Evolutionary conservation across 2,797 vertebrate genomes (phyloP).

Genomic region (Hybognathus amarus): DNA sequence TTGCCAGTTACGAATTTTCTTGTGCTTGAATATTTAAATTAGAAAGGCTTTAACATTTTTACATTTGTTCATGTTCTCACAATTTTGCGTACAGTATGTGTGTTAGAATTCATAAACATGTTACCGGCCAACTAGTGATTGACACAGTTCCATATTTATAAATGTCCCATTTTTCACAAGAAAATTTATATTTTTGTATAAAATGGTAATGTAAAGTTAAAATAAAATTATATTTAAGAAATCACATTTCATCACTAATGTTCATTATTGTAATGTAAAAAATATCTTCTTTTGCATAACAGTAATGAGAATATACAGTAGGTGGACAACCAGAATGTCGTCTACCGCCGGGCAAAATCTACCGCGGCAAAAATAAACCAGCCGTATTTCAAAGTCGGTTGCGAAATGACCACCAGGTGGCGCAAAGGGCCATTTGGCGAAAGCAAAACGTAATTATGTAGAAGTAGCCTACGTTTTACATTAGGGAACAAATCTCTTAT

Average conservation of each 20-base stretch:
- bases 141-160: background rate
- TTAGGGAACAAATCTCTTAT: too few relatives aligned
- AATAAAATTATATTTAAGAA: background rate
- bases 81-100: too few relatives aligned
- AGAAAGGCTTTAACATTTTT: background rate
- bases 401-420: too few relatives aligned
- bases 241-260: background rate
- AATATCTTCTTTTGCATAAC: background rate
- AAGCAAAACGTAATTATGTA: too few relatives aligned
- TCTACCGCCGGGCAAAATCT: too few relatives aligned
- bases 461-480: too few relatives aligned
- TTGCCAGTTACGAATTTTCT: background rate
- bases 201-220: background rate
- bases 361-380: too few relatives aligned
- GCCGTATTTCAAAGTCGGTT: too few relatives aligned
- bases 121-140: background rate
- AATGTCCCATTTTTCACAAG: background rate
- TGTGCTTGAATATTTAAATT: background rate
- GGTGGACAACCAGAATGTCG: too few relatives aligned
- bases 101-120: background rate
- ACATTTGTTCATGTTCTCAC: background rate
- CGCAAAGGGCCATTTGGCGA: too few relatives aligned
- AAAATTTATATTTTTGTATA: background rate
- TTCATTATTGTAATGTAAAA: background rate
- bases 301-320: background rate